A percentile compares a stretch with the other conserved stretches of the same genome.
Evolutionary conservation across 2,797 vertebrate species (phyloP).

Genomic region (Echeneis naucrates): DNA sequence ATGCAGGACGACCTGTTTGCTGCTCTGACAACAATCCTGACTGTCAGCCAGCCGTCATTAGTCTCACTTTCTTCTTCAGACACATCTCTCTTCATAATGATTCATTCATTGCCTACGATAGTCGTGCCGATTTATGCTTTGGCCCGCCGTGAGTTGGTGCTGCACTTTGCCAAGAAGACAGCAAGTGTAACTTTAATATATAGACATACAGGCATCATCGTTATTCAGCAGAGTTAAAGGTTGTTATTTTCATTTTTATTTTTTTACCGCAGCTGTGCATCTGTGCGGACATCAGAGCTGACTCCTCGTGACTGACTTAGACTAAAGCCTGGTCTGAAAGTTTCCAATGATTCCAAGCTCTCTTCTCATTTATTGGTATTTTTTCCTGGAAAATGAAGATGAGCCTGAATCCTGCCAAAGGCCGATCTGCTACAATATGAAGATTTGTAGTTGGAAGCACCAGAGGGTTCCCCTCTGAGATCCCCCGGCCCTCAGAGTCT

Average conservation of each 20-base stretch:
- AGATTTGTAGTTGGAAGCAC: too few species aligned
- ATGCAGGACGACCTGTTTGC: neutral
- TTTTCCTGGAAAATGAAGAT: too few species aligned
- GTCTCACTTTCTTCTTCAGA: slow-evolving; percentile 51
- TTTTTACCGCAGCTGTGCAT: slow-evolving; percentile 30
- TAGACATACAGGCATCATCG: slow-evolving; percentile 46
- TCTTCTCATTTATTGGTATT: too few species aligned
- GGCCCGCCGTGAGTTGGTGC: slow-evolving; percentile 42
- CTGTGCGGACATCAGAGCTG: slow-evolving; percentile 26
- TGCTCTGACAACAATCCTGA: slow-evolving; percentile 25
- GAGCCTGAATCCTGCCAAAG: too few species aligned
- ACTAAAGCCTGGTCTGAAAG: neutral
- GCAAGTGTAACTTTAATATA: slow-evolving; percentile 60
- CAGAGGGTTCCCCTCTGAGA: slow-evolving; percentile 14
- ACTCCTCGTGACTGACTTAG: neutral
- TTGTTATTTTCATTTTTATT: too few species aligned
- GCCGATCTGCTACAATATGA: too few species aligned
- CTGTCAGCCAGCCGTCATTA: slow-evolving; percentile 42
- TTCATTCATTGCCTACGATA: slow-evolving; percentile 62
- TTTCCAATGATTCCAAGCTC: neutral
- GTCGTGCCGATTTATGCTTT: slow-evolving; percentile 62
- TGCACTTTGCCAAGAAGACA: slow-evolving; percentile 62
- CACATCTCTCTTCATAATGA: slow-evolving; percentile 60
- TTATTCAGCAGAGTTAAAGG: slow-evolving; percentile 57
- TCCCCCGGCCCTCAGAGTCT: slow-evolving; percentile 48